Conservation (phyloP, 1,140 invertebrate species). For the Eumaeus atala region DNA sequence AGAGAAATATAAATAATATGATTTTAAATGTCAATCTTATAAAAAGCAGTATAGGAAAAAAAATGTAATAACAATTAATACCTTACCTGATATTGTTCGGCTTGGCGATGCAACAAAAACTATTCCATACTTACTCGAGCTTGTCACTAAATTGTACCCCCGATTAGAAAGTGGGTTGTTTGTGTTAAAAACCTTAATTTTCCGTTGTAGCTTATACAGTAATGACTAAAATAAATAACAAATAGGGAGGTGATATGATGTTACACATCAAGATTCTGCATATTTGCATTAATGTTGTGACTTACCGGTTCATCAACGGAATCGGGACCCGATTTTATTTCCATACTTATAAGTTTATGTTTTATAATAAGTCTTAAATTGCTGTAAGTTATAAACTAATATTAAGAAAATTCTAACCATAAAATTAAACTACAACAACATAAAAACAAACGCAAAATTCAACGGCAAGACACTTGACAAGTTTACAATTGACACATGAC, state of each 20-base stretch:
- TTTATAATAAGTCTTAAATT: not conserved
- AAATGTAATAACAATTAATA: conserved; percentile 8
- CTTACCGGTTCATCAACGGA: conserved; percentile 55
- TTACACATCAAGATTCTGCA: not conserved
- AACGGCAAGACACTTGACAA: too few species aligned
- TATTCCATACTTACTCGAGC: conserved; percentile 55
- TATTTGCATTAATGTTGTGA: not conserved
- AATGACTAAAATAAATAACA: conserved; percentile 38
- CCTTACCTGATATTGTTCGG: conserved; percentile 46
- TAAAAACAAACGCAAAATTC: too few species aligned
- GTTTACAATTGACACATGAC: too few species aligned
- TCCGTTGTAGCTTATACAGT: conserved; percentile 58
- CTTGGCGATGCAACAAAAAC: conserved; percentile 56
- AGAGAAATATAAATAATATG: too few species aligned
- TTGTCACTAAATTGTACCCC: conserved; percentile 54
- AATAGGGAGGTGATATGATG: not conserved
- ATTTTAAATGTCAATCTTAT: too few species aligned
- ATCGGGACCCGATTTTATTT: conserved; percentile 48
- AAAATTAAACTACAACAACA: too few species aligned
- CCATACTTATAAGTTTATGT: conserved; percentile 32
- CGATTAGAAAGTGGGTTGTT: conserved; percentile 42
- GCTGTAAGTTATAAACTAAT: too few species aligned
- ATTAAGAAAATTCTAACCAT: too few species aligned
- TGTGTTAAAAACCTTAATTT: conserved; percentile 61
- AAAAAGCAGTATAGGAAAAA: too few species aligned